Base-by-base conservation (phyloP, 2,113 vertebrate genomes). In the Phyllostomus discolor region DNA sequence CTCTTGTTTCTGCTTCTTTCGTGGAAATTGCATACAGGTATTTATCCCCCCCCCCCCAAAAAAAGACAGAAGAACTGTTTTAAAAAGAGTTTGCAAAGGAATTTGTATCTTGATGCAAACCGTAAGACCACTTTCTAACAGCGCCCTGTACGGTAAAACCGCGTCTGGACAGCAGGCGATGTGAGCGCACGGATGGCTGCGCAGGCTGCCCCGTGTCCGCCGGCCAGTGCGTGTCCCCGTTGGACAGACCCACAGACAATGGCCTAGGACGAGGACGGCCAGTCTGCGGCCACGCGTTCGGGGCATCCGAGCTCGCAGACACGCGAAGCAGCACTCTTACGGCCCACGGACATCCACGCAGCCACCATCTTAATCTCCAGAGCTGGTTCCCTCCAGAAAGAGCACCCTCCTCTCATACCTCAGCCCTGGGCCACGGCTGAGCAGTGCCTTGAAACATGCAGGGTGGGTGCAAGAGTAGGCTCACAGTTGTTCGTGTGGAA, bases 321-420 rank as follows among this genome's bases (percentile, higher is more conserved):
- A 14, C 10, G 19, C 0, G 9, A 14, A 59, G n/a, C 38, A 7
- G 11, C 7, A 3, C 7, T 5, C 5, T 10, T 4, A 28, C 16
- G 41, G 43, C 24, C 38, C 16, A 38, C 0, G 0, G 1, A 22
- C 7, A 2, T 9, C 1, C 4, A 52, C 17, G 0, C 22, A 38
- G 2, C 7, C 10, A 4, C 2, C 17, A 5, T 62, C 2, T 85
- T 73, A 12, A 48, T 52, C 16, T 48, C 69, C 92, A 94, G 8
- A 84, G 31, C 38, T 59, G 0, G 26, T 66, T 57, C 38, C 14
- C 11, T 70, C 2, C 24, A 79, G 22, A 94, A 92, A 84, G 72
- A 48, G 1, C 28, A 26, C 4, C 73, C 0, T 1, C 50, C 31
- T 70, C 95, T 79, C 28, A 15, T 33, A 15, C 64, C 93, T 90